These are phyloP conservation scores for Sebastes hubbsi DNA, from an alignment of 2,797 vertebrate genomes.

Conservation along the genomic window DNA sequence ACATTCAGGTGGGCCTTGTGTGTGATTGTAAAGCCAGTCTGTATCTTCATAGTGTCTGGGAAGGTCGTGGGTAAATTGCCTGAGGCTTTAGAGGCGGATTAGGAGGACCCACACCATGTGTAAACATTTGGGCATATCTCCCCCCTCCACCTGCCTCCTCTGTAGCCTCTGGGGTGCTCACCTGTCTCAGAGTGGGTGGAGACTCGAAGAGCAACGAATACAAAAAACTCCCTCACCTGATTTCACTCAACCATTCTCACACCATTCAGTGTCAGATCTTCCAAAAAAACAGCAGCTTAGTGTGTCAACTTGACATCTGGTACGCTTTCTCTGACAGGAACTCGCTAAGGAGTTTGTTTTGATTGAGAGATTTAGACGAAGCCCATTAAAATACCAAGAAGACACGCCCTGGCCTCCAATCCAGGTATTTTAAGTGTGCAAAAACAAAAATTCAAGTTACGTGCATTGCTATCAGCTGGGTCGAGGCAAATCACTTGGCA, in stretches of 20 bases:
- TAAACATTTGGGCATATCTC: constrained; percentile 69
- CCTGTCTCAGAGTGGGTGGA: constrained; percentile 58
- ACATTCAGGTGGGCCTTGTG: constrained; percentile 38
- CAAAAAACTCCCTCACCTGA: constrained; percentile 53
- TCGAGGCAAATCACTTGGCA: not conserved
- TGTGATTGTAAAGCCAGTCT: constrained; percentile 46
- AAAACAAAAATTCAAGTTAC: not conserved
- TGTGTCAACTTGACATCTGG: constrained; percentile 18
- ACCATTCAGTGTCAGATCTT: constrained; percentile 21
- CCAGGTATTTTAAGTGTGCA: not conserved
- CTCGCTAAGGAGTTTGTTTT: constrained; percentile 28
- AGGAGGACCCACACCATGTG: constrained; percentile 69
- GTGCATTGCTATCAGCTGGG: not conserved
- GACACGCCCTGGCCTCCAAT: not conserved
- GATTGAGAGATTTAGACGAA: constrained; percentile 27
- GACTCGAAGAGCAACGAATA: constrained; percentile 29
- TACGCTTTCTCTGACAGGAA: constrained; percentile 19
- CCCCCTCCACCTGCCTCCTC: constrained; percentile 22
- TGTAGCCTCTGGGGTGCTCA: constrained; percentile 67
- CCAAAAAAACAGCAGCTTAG: constrained; percentile 9
- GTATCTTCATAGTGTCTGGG: constrained; percentile 57
- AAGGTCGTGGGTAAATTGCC: constrained; percentile 58
- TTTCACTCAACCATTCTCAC: constrained; percentile 35
- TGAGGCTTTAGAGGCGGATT: constrained; percentile 65
- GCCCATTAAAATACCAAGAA: constrained; percentile 24